Percentiles rank a stretch among this genome's conserved stretches.
Evolutionary conservation across 1,140 invertebrate species (phyloP).

Genomic region (Hylaeus volcanicus): DNA sequence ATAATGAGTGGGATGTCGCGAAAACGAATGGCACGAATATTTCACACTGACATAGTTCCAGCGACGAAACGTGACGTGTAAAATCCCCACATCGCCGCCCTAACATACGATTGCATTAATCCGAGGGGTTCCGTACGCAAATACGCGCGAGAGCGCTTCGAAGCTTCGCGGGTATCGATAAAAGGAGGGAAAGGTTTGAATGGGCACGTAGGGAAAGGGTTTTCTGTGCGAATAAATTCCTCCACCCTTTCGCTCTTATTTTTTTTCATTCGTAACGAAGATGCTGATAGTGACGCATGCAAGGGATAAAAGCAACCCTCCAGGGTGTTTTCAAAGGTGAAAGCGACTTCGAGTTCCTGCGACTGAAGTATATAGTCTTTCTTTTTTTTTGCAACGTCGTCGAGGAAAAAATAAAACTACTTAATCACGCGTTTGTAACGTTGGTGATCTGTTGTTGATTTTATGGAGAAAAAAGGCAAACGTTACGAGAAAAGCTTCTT

Average conservation of each 20-base stretch:
- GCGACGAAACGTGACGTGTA: constrained; percentile 11
- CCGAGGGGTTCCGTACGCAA: constrained; percentile 3
- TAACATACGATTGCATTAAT: constrained; percentile 49
- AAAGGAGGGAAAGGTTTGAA: not conserved
- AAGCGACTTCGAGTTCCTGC: not conserved
- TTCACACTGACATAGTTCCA: constrained; percentile 39
- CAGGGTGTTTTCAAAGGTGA: not conserved
- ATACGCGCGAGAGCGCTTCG: not conserved
- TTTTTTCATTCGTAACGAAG: not conserved
- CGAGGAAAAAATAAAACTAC: not conserved
- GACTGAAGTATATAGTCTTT: not conserved
- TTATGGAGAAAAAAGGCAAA: not conserved
- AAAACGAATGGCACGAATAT: constrained; percentile 43
- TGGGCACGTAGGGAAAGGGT: not conserved
- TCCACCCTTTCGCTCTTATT: not conserved
- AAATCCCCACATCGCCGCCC: not conserved
- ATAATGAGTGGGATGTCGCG: constrained; percentile 43
- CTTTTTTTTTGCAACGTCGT: not conserved
- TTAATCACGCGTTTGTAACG: not conserved
- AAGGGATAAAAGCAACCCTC: constrained; percentile 18
- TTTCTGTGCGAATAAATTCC: constrained; percentile 14
- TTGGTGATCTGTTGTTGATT: not conserved
- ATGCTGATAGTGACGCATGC: not conserved
- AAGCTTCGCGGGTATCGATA: constrained; percentile 18
- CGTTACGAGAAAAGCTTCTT: not conserved